Evolutionary conservation across 2,797 vertebrate genomes (phyloP).

Genomic region (Mycteria americana): DNA sequence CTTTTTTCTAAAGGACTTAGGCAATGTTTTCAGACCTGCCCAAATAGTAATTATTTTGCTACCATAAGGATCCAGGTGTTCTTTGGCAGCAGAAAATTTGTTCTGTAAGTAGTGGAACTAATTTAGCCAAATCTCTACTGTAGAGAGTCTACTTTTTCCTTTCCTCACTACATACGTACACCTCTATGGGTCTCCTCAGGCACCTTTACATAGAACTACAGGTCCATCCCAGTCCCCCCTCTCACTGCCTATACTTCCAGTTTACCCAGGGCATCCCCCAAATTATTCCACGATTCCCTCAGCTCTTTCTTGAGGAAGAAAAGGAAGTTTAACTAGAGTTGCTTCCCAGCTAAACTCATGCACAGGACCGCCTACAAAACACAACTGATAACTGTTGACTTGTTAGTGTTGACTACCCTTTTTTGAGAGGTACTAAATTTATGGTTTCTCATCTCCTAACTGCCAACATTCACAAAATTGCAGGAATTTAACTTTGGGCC

Average conservation of each 20-base stretch:
- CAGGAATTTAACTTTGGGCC: neutral
- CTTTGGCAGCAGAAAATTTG: neutral
- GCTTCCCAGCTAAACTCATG: fast-evolving
- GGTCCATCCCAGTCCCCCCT: neutral
- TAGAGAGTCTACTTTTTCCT: neutral
- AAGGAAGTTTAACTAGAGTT: neutral
- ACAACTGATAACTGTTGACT: fast-evolving
- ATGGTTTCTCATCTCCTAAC: neutral
- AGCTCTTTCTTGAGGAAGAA: neutral
- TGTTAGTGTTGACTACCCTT: neutral
- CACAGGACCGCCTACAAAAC: neutral
- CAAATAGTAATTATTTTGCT: neutral
- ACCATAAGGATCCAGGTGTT: neutral
- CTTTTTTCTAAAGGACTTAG: neutral
- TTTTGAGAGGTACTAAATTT: neutral
- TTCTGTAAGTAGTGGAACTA: neutral
- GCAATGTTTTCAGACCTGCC: neutral
- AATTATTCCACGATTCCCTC: neutral
- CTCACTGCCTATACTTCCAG: neutral
- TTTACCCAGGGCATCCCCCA: neutral
- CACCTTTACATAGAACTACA: too few relatives aligned
- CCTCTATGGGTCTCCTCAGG: neutral
- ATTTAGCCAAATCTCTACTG: neutral
- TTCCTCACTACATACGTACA: neutral
- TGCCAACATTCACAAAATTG: fast-evolving